Evolutionary conservation across 2,113 vertebrate genomes (phyloP).

Genomic region (Leptodactylus fuscus): DNA sequence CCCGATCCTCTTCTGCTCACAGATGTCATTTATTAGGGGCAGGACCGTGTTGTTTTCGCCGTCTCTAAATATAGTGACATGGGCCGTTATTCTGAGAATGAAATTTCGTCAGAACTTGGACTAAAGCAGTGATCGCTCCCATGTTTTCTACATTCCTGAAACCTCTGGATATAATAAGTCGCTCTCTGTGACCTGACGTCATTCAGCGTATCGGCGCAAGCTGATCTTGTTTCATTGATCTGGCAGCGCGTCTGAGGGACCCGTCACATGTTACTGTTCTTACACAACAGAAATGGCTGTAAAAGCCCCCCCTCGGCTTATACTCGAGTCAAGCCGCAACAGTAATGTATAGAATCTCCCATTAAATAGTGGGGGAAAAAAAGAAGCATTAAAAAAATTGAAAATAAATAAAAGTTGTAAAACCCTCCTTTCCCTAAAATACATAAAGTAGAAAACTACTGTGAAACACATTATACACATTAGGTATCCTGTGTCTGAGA

Average conservation of each 20-base stretch:
- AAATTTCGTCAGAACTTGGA: background rate
- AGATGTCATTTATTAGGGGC: slow-evolving; percentile 38
- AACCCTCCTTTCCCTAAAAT: too few relatives aligned
- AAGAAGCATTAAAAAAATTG: too few relatives aligned
- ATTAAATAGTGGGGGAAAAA: too few relatives aligned
- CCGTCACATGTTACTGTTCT: background rate
- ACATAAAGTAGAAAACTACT: too few relatives aligned
- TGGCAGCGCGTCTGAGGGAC: background rate
- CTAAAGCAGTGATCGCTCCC: background rate
- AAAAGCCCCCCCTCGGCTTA: too few relatives aligned
- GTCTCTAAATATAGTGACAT: slow-evolving; percentile 15
- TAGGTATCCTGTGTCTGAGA: too few relatives aligned
- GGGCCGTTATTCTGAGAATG: background rate
- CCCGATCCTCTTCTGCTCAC: background rate
- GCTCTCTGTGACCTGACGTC: slow-evolving; percentile 1
- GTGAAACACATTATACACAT: too few relatives aligned
- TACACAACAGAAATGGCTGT: too few relatives aligned
- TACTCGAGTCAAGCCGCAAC: too few relatives aligned
- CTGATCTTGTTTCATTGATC: background rate
- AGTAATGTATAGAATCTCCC: too few relatives aligned
- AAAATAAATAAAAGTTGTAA: too few relatives aligned
- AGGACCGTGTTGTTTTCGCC: background rate
- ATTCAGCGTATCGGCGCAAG: background rate
- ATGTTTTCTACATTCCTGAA: slow-evolving; percentile 32
- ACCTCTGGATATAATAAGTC: background rate